These are phyloP conservation scores for Eriocheir sinensis DNA, from an alignment of 1,140 invertebrate genomes.

Conservation along the genomic window DNA sequence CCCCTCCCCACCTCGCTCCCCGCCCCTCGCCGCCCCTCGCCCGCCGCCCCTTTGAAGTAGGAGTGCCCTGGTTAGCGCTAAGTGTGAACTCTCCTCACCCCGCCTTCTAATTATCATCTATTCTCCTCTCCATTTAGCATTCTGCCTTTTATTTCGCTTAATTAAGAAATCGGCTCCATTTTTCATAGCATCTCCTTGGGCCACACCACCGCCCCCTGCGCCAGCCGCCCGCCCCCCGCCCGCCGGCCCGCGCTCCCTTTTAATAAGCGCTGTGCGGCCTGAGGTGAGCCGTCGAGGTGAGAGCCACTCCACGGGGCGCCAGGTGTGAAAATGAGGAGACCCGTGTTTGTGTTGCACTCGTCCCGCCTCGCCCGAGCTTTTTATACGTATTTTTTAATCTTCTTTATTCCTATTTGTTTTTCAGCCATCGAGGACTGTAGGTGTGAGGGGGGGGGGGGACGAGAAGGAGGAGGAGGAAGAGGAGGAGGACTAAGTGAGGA, in stretches of 20 bases:
- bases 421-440: background rate
- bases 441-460: background rate
- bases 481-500: background rate
- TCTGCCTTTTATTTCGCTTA: slow-evolving; percentile 24
- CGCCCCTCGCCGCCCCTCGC: background rate
- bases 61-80: slow-evolving; percentile 11
- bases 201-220: background rate
- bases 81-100: slow-evolving; percentile 20
- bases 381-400: background rate
- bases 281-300: background rate
- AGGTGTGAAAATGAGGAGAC: slow-evolving; percentile 13
- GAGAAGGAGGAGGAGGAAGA: background rate
- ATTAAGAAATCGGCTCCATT: slow-evolving; percentile 25
- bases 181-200: background rate
- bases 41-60: background rate
- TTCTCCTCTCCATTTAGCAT: slow-evolving; percentile 24
- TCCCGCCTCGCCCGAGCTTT: background rate
- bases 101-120: slow-evolving; percentile 25
- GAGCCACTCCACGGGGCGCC: background rate
- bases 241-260: background rate
- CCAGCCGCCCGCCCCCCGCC: background rate
- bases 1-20: background rate
- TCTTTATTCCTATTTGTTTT: slow-evolving; percentile 25
- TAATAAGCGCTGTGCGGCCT: slow-evolving; percentile 7
- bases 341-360: slow-evolving; percentile 1